A percentile compares a stretch with the other conserved stretches of the same genome.
phyloP scores from a whole-genome alignment of 2,113 vertebrate genomes.

The Lamprologus ornatipinnis region DNA sequence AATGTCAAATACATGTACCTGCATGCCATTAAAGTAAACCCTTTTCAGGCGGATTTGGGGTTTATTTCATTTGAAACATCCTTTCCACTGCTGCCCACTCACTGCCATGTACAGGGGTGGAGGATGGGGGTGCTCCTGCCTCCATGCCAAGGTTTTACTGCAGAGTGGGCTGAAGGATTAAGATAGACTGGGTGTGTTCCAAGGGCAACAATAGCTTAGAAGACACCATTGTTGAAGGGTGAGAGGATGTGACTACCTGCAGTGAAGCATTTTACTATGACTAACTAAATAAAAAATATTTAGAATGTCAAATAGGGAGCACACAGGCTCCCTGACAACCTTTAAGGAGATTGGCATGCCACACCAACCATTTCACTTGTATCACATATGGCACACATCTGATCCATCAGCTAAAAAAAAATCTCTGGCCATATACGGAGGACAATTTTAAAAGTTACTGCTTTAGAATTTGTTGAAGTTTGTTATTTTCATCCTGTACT shows the following conservation, averaged over 20 bases:
- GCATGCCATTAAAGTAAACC: not conserved
- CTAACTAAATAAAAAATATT: constrained; percentile 13
- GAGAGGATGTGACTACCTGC: constrained; percentile 51
- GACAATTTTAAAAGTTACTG: not conserved
- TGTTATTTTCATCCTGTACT: not conserved
- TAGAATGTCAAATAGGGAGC: not conserved
- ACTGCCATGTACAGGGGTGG: constrained; percentile 47
- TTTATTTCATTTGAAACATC: constrained; percentile 40
- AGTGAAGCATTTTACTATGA: constrained; percentile 31
- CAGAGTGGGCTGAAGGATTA: constrained; percentile 71
- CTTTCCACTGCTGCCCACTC: constrained; percentile 52
- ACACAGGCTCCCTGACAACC: not conserved
- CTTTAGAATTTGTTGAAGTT: not conserved
- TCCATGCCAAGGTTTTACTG: constrained; percentile 71
- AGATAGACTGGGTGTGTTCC: constrained; percentile 70
- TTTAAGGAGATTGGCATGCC: not conserved
- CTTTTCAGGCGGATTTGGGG: not conserved
- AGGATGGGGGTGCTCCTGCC: constrained; percentile 56
- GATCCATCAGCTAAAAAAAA: not conserved
- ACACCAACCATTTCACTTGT: not conserved
- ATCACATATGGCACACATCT: not conserved
- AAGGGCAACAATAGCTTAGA: constrained; percentile 75
- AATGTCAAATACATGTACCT: constrained; percentile 27
- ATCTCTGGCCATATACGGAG: not conserved
- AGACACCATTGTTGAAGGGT: constrained; percentile 75